phyloP scores from a whole-genome alignment of 2,113 vertebrate species.

The Gobius niger region DNA sequence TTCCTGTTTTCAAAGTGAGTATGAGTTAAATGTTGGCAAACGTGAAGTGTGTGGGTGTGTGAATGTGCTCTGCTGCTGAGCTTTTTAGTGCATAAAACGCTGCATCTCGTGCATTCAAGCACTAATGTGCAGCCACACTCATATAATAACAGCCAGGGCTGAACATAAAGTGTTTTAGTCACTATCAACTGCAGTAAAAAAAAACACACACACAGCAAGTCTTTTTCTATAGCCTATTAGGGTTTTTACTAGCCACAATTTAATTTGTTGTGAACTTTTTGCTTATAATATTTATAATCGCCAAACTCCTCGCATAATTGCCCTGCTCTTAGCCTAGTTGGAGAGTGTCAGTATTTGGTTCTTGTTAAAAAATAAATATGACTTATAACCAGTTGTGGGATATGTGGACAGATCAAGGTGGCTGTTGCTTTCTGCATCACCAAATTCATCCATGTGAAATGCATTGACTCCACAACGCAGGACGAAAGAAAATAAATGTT shows the following conservation, averaged over 20 bases:
- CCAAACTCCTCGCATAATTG: too few relatives aligned
- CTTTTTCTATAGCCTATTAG: too few relatives aligned
- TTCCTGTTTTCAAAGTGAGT: slow-evolving; percentile 2
- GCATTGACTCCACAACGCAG: slow-evolving; percentile 6
- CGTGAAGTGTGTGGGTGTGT: slow-evolving; percentile 32
- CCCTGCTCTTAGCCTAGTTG: too few relatives aligned
- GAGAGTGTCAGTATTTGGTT: too few relatives aligned
- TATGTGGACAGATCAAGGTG: not conserved
- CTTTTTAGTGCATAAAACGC: not conserved
- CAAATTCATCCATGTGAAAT: slow-evolving; percentile 1
- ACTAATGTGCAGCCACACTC: not conserved
- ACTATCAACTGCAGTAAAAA: too few relatives aligned
- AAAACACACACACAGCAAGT: too few relatives aligned
- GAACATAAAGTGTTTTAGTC: too few relatives aligned
- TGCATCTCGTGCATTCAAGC: not conserved
- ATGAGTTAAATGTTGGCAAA: not conserved
- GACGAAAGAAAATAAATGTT: slow-evolving; percentile 1
- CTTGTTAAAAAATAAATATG: too few relatives aligned
- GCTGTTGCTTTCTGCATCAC: not conserved
- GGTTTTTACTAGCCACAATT: too few relatives aligned
- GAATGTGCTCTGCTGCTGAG: slow-evolving; percentile 1
- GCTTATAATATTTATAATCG: too few relatives aligned
- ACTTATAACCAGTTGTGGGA: too few relatives aligned
- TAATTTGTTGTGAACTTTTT: too few relatives aligned
- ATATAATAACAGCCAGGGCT: not conserved